Evolutionary conservation across 2,888 invertebrate genomes (phyloP).

Genomic region (Isotomurus palustris): DNA sequence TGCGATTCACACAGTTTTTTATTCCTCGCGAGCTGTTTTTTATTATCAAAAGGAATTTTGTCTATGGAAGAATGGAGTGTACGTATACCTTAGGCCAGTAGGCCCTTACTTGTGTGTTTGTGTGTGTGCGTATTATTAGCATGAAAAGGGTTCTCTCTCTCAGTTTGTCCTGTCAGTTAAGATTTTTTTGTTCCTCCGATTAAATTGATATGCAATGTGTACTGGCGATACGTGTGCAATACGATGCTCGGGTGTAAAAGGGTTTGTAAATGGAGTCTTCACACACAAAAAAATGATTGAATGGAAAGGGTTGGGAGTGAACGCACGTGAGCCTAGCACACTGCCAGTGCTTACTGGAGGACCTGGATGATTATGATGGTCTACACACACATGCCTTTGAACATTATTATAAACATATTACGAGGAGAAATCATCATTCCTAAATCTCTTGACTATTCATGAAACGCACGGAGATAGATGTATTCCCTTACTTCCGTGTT

Average conservation of each 20-base stretch:
- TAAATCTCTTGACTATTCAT: not conserved
- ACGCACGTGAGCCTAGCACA: conserved; percentile 6
- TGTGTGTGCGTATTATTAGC: too few relatives aligned
- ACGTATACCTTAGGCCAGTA: too few relatives aligned
- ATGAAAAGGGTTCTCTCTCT: too few relatives aligned
- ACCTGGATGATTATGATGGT: not conserved
- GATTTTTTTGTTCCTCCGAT: conserved; percentile 30
- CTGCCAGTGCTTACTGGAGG: conserved; percentile 3
- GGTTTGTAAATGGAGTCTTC: not conserved
- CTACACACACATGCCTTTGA: too few relatives aligned
- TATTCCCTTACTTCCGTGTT: too few relatives aligned
- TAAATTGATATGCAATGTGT: conserved; percentile 39
- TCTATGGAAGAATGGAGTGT: too few relatives aligned
- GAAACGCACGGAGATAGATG: not conserved
- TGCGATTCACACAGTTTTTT: too few relatives aligned
- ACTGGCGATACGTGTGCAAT: conserved; percentile 1
- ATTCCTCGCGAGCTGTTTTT: too few relatives aligned
- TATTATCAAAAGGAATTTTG: too few relatives aligned
- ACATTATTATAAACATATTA: conserved; percentile 10
- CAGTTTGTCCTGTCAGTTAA: conserved; percentile 19
- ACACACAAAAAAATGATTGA: conserved; percentile 2
- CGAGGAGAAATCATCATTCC: not conserved
- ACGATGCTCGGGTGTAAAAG: not conserved
- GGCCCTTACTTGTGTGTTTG: too few relatives aligned
- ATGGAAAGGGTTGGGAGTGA: not conserved